Conservation (phyloP, 2,113 vertebrate species). For the Nestor notabilis region DNA sequence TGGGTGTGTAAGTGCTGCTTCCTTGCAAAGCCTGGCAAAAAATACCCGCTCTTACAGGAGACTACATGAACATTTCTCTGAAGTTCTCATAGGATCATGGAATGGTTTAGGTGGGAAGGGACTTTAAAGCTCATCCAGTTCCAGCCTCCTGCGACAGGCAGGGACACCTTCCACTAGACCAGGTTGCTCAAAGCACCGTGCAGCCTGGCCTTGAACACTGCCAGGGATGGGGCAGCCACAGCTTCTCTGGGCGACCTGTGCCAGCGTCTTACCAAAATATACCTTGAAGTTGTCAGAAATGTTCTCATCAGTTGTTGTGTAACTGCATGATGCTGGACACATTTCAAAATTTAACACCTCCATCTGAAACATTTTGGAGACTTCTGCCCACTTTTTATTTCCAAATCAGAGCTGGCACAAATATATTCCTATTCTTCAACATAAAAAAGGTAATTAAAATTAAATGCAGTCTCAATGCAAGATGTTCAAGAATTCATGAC, state of each 20-base stretch:
- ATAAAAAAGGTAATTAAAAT: not conserved
- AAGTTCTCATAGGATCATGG: not conserved
- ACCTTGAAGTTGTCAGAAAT: not conserved
- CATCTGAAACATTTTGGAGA: not conserved
- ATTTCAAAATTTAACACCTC: not conserved
- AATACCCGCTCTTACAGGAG: not conserved
- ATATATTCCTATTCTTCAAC: not conserved
- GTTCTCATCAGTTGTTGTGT: not conserved
- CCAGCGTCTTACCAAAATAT: not conserved
- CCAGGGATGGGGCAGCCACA: not conserved
- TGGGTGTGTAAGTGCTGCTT: not conserved
- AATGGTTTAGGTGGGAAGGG: not conserved
- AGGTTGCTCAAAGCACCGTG: not conserved
- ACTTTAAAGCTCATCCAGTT: not conserved
- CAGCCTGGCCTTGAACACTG: not conserved
- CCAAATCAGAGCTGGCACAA: not conserved
- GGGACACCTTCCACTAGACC: not conserved
- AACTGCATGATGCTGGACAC: not conserved
- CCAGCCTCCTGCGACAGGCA: not conserved
- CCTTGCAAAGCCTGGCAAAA: not conserved
- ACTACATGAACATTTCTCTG: not conserved
- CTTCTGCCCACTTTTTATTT: not conserved
- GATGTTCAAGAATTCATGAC: not conserved
- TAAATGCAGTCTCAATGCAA: not conserved
- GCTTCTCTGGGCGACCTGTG: not conserved